Evolutionary conservation across 2,888 invertebrate genomes (phyloP).

Genomic region (Epistrophella euchroma): DNA sequence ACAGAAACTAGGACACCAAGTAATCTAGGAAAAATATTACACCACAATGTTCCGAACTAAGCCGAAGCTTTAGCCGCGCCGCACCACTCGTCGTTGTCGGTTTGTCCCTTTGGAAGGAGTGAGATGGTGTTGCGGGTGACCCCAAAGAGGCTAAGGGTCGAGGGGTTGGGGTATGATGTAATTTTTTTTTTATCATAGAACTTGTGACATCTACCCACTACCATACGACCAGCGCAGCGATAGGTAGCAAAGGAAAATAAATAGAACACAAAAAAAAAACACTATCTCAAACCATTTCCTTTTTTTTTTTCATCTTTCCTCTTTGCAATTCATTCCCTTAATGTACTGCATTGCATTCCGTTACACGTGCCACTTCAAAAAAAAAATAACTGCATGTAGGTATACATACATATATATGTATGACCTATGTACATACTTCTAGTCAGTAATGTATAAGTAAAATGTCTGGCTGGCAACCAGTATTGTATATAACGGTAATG

Average conservation of each 20-base stretch:
- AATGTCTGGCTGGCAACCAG: constrained; percentile 72
- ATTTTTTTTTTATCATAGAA: constrained; percentile 21
- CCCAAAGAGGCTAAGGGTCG: constrained; percentile 55
- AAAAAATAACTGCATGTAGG: constrained; percentile 5
- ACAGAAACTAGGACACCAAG: constrained; percentile 73
- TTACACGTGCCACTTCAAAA: constrained; percentile 71
- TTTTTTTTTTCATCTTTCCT: constrained; percentile 36
- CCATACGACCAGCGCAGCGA: background rate
- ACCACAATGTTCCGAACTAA: constrained; percentile 27
- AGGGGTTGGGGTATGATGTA: constrained; percentile 11
- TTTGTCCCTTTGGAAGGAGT: background rate
- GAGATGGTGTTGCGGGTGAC: constrained; percentile 54
- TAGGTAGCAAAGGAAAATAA: constrained; percentile 24
- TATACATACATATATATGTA: background rate
- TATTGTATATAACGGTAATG: constrained; percentile 53
- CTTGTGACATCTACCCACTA: constrained; percentile 50
- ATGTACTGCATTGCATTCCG: constrained; percentile 73
- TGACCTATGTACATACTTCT: background rate
- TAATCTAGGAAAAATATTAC: constrained; percentile 74
- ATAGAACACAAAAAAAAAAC: constrained; percentile 29
- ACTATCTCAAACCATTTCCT: constrained; percentile 31
- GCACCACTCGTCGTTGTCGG: background rate
- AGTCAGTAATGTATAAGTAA: constrained; percentile 54
- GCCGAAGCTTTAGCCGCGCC: constrained; percentile 1
- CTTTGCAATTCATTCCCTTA: constrained; percentile 71